phyloP scores from a whole-genome alignment of 2,888 invertebrate genomes.

The Athalia rosae region DNA sequence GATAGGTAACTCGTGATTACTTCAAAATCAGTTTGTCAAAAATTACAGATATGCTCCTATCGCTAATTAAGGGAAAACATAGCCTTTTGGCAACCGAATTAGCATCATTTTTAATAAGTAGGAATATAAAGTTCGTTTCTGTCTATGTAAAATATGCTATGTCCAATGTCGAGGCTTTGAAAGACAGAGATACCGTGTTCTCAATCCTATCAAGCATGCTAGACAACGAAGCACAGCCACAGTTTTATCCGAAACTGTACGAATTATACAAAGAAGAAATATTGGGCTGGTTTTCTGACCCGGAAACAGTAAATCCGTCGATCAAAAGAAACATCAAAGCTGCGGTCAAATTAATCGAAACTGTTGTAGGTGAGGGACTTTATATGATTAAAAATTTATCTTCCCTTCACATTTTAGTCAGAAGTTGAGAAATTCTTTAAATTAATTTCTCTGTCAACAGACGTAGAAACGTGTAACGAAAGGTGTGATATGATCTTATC shows the following conservation, averaged over 20 bases:
- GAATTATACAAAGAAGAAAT: slow-evolving; percentile 79
- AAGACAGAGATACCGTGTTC: slow-evolving; percentile 80
- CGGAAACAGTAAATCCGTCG: slow-evolving; percentile 57
- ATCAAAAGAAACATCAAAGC: slow-evolving; percentile 76
- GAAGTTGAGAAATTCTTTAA: slow-evolving; percentile 16
- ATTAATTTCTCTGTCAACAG: slow-evolving; percentile 51
- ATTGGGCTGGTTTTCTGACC: slow-evolving; percentile 72
- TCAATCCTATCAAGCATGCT: slow-evolving; percentile 76
- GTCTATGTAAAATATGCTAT: slow-evolving; percentile 74
- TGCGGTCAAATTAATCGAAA: slow-evolving; percentile 77
- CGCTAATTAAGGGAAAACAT: slow-evolving; percentile 55
- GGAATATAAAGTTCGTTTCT: slow-evolving; percentile 74
- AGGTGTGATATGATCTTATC: slow-evolving; percentile 61
- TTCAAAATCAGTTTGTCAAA: slow-evolving; percentile 1
- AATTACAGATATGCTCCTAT: slow-evolving; percentile 59
- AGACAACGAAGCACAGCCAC: slow-evolving; percentile 71
- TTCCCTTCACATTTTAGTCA: not conserved
- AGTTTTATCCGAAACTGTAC: slow-evolving; percentile 76
- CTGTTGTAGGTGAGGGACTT: slow-evolving; percentile 58
- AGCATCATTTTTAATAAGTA: slow-evolving; percentile 77
- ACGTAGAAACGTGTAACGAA: slow-evolving; percentile 57
- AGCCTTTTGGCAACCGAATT: slow-evolving; percentile 75
- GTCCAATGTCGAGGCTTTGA: slow-evolving; percentile 73
- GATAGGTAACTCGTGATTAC: too few species aligned
- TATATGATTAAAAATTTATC: not conserved